Conservation (phyloP, 2,797 vertebrate species). For the Pantherophis vulpinus region DNA sequence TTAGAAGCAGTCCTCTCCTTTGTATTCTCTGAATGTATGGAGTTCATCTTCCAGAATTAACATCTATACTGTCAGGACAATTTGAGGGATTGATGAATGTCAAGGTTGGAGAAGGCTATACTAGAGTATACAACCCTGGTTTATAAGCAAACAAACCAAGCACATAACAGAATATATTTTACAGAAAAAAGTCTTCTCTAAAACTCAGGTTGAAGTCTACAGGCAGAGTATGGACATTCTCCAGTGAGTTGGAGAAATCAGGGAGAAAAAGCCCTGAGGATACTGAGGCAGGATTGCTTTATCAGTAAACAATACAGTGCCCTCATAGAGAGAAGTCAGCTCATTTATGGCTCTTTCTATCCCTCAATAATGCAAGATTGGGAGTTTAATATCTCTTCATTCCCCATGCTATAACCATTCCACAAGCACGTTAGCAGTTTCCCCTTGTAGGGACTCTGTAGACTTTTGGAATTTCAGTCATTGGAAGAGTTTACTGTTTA, state of each 20-base stretch:
- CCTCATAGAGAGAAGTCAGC: neutral
- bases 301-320: neutral
- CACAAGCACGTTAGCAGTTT: neutral
- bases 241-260: neutral
- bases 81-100: neutral
- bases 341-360: neutral
- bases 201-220: neutral
- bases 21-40: neutral
- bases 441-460: neutral
- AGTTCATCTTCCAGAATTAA: neutral
- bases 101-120: neutral
- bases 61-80: neutral
- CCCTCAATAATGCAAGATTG: neutral
- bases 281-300: neutral
- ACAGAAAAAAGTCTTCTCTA: neutral
- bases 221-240: neutral
- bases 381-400: neutral
- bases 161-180: neutral
- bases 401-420: neutral
- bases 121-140: neutral
- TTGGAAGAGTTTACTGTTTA: neutral
- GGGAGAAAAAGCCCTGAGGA: neutral
- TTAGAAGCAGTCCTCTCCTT: neutral
- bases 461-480: neutral
- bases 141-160: neutral